Base-by-base conservation (phyloP, 1,140 invertebrate genomes). In the Magallana angulata region DNA sequence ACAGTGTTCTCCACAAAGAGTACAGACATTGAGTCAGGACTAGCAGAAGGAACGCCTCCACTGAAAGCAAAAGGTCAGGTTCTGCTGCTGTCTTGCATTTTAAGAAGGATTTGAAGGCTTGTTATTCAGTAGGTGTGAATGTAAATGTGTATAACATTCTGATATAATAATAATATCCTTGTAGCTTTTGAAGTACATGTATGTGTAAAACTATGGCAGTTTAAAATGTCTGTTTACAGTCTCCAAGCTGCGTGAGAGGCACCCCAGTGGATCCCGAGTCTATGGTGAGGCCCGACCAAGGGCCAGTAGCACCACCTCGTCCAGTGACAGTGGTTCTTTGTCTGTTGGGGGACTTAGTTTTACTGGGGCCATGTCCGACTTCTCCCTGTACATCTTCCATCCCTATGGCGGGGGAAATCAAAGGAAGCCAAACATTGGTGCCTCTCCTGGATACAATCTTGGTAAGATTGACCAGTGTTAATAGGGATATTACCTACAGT, bases 311-410 rank as follows among this genome's bases (percentile, higher is more conserved):
- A 90, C 89, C 5, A 57, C 92, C 2, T 93, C 93, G 0, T 48
- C 64, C 4, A 87, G 88, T 82, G 86, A 89, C 48, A 85, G 86
- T 14, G 82, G 84, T 24, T 88, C 84, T 8, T 84, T 91, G 81
- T 91, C 89, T 0, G 97, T 97, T 87, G 98, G 98, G 60, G 98
- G 98, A 6, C 95, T 98, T 0, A 99, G 98, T 94, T 97, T 99
- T 0, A 99, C 98, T 0, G 98, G 98, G 5, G 98, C 98, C 92
- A 95, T 99, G 84, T 97, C 98, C 0, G 98, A 99, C 94, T 99
- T 99, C 94, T 99, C 98, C 1, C 97, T 99, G 1, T 99, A 98
- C 94, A 98, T 99, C 89, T 99, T 99, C 95, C 98, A 99, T 96
- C 98, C 98, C 0, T 99, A 99, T 94, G 98, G 98, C 4, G 94